Evolutionary conservation across 2,113 vertebrate genomes (phyloP).

Genomic region (Oreochromis spilurus): DNA sequence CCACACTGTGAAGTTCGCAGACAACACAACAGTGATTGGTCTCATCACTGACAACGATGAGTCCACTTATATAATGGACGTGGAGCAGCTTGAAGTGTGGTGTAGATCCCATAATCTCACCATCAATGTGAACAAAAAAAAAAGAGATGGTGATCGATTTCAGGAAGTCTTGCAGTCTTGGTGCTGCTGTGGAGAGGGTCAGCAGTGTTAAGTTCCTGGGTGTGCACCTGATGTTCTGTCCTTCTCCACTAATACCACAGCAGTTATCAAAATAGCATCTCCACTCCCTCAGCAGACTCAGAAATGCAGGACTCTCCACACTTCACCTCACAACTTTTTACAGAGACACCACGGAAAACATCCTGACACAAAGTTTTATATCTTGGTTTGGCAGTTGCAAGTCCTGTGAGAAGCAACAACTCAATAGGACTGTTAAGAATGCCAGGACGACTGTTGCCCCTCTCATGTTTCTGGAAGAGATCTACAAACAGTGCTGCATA

Average conservation of each 20-base stretch:
- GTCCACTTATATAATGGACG: not conserved
- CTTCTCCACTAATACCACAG: not conserved
- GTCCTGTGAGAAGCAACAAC: not conserved
- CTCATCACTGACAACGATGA: not conserved
- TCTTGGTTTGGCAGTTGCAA: not conserved
- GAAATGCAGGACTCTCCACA: not conserved
- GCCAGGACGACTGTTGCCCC: not conserved
- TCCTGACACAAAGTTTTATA: not conserved
- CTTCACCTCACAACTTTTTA: not conserved
- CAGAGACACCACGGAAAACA: not conserved
- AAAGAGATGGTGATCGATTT: not conserved
- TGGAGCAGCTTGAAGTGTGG: not conserved
- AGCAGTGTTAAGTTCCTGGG: not conserved
- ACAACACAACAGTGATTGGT: too few relatives aligned
- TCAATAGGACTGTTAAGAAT: not conserved
- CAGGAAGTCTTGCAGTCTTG: not conserved
- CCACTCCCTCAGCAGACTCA: not conserved
- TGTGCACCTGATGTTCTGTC: not conserved
- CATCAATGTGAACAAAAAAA: fast-evolving
- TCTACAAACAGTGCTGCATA: not conserved
- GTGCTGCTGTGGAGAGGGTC: not conserved
- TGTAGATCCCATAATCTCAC: not conserved
- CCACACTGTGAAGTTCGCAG: too few relatives aligned
- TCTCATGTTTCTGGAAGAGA: not conserved
- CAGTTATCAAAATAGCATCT: fast-evolving